A percentile compares a stretch with the other conserved stretches of the same genome.
phyloP scores from a whole-genome alignment of 2,113 vertebrate species.

The Rhabdornis inornatus region DNA sequence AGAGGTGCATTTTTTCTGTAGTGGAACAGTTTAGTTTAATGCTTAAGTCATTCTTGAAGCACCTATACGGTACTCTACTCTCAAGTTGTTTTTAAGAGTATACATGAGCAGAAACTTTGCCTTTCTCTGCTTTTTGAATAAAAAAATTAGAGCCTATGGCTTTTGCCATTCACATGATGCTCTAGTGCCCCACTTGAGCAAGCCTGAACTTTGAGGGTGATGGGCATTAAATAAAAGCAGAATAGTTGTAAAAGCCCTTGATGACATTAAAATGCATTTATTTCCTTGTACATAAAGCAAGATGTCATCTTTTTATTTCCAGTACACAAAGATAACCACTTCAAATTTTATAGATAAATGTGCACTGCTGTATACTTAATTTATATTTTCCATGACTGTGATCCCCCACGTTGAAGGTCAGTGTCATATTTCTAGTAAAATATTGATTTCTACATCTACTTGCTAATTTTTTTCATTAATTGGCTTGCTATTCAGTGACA shows the following conservation, averaged over 20 bases:
- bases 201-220: not conserved
- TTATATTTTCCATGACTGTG: not conserved
- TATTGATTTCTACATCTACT: not conserved
- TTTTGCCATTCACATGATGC: not conserved
- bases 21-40: not conserved
- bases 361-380: not conserved
- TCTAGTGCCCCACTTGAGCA: not conserved
- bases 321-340: not conserved
- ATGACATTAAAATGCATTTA: not conserved
- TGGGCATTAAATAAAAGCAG: not conserved
- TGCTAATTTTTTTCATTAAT: not conserved
- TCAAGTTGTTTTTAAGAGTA: not conserved
- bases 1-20: not conserved
- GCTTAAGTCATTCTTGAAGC: not conserved
- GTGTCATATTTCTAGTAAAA: not conserved
- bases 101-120: not conserved
- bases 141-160: not conserved
- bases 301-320: not conserved
- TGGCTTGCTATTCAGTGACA: not conserved
- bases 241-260: not conserved
- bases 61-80: fast-evolving
- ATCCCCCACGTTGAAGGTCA: not conserved
- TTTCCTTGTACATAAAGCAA: not conserved
- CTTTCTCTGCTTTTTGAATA: not conserved
- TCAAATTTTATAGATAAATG: not conserved